Evolutionary conservation across 2,113 vertebrate genomes (phyloP).

Genomic region (Cranoglanis bouderius): DNA sequence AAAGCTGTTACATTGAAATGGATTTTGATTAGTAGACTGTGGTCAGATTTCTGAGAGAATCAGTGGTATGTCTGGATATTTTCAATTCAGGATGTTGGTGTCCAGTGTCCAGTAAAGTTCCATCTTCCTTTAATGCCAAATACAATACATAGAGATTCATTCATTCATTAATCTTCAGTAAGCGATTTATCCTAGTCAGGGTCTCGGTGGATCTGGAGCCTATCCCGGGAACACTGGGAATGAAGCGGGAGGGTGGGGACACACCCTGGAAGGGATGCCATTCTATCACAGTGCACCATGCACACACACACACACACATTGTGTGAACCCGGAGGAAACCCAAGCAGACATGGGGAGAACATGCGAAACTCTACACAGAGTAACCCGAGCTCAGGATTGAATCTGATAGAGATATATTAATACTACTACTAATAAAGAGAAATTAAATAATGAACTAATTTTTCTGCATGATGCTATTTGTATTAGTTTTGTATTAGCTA

Average conservation of each 20-base stretch:
- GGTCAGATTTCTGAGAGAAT: neutral
- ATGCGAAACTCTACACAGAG: neutral
- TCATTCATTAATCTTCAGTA: neutral
- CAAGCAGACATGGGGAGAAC: neutral
- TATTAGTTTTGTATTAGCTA: too few species aligned
- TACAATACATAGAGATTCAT: neutral
- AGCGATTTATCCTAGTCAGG: neutral
- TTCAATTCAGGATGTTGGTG: neutral
- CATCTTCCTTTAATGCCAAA: neutral
- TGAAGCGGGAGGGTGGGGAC: neutral
- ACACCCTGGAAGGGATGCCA: neutral
- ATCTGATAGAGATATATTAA: neutral
- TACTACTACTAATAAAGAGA: neutral
- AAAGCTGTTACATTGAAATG: neutral
- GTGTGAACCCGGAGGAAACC: neutral
- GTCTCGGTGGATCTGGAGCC: neutral
- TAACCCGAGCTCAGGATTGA: neutral
- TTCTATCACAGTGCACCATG: neutral
- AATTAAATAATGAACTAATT: neutral
- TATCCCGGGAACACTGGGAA: neutral
- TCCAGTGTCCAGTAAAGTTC: neutral
- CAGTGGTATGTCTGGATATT: neutral
- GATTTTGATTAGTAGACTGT: neutral
- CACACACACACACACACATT: neutral
- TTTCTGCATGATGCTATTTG: neutral